Evolutionary conservation across 2,797 vertebrate species (phyloP).

Genomic region (Amniataba percoides): DNA sequence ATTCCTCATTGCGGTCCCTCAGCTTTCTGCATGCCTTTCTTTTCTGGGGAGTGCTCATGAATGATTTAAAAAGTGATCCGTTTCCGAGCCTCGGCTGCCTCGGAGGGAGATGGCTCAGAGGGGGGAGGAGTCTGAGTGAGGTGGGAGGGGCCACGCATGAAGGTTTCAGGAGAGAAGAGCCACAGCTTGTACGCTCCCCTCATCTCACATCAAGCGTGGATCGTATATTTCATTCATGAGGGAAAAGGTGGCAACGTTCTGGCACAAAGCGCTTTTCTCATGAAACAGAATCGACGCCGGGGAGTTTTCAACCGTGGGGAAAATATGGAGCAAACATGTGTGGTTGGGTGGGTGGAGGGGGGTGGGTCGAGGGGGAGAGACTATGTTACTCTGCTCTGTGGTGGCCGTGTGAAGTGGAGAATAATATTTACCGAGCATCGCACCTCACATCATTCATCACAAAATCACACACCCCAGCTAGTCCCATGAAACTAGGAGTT

Average conservation of each 20-base stretch:
- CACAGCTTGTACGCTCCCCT: constrained; percentile 4
- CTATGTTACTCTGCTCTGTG: constrained; percentile 41
- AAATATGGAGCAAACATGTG: constrained; percentile 24
- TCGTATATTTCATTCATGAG: constrained; percentile 68
- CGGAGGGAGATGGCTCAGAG: constrained; percentile 50
- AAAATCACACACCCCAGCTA: constrained; percentile 78
- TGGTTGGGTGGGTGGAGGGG: too few relatives aligned
- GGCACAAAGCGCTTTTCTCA: constrained; percentile 46
- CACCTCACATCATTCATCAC: constrained; percentile 82
- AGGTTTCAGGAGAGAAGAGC: constrained; percentile 24
- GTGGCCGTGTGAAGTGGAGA: constrained; percentile 66
- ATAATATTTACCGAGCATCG: constrained; percentile 81
- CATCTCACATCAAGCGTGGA: constrained; percentile 44
- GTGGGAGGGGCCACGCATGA: constrained; percentile 55
- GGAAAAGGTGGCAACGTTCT: constrained; percentile 12
- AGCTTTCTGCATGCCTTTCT: constrained; percentile 80
- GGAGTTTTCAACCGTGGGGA: constrained; percentile 42
- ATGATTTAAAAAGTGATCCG: constrained; percentile 84
- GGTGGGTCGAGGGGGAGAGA: not conserved
- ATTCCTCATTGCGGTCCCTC: constrained; percentile 73
- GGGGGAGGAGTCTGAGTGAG: constrained; percentile 61
- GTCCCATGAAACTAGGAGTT: constrained; percentile 84
- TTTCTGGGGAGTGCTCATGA: constrained; percentile 80
- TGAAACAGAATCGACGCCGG: constrained; percentile 44
- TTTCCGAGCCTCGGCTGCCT: constrained; percentile 71